These are phyloP conservation scores for Trichogramma evanescens DNA, from an alignment of 2,888 invertebrate genomes.

Conservation along the genomic window DNA sequence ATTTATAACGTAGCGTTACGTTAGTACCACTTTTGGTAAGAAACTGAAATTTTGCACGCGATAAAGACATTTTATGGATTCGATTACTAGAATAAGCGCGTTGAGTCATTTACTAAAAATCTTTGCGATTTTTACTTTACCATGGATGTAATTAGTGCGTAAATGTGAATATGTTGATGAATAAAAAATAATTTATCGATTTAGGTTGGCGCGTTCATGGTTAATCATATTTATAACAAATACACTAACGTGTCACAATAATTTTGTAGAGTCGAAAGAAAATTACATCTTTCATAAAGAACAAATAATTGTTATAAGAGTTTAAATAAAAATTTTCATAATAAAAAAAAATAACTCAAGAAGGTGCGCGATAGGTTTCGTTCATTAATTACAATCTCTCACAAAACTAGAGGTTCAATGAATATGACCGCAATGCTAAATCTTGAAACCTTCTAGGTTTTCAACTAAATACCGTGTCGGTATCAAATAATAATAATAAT, in stretches of 20 bases:
- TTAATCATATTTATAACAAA: no score
- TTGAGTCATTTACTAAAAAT: conserved; percentile 31
- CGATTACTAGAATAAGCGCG: conserved; percentile 11
- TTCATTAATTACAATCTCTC: neutral
- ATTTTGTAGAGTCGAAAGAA: no score
- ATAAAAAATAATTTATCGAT: conserved; percentile 41
- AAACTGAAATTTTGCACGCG: neutral
- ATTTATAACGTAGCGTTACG: conserved; percentile 1
- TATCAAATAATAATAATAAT: neutral
- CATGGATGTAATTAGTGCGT: conserved; percentile 44
- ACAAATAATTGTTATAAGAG: no score
- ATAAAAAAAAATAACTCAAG: no score
- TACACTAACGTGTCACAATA: no score
- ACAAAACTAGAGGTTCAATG: neutral
- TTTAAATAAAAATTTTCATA: no score
- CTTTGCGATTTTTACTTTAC: conserved; percentile 45
- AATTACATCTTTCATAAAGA: no score
- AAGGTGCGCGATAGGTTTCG: neutral
- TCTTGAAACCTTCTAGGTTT: no score
- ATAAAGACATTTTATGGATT: conserved; percentile 10
- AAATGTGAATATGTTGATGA: conserved; percentile 43
- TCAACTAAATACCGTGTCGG: no score
- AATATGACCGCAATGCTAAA: no score
- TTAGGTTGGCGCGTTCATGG: conserved; percentile 20
- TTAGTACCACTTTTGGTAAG: neutral